phyloP scores from a whole-genome alignment of 2,888 invertebrate species.

The Mechanitis messenoides region DNA sequence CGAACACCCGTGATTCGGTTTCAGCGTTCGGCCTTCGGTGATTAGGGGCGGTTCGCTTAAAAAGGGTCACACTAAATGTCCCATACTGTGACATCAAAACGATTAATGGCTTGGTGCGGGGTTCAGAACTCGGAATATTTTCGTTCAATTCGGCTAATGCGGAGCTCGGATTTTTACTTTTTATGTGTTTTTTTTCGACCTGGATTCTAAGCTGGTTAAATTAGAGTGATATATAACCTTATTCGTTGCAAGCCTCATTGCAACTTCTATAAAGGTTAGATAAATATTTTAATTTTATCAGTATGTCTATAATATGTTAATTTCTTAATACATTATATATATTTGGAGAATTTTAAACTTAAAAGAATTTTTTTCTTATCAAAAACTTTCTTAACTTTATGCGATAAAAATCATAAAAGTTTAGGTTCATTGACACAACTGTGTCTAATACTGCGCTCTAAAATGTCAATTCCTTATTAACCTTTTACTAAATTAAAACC shows the following conservation, averaged over 20 bases:
- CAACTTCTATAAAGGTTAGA: slow-evolving; percentile 11
- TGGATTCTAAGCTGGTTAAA: slow-evolving; percentile 34
- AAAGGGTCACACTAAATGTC: slow-evolving; percentile 76
- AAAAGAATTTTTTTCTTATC: too few species aligned
- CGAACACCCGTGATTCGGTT: slow-evolving; percentile 46
- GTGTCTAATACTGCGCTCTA: too few species aligned
- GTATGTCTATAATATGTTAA: too few species aligned
- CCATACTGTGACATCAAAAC: slow-evolving; percentile 74
- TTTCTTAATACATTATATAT: too few species aligned
- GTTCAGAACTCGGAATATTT: slow-evolving; percentile 63
- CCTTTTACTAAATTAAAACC: too few species aligned
- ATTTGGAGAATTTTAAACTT: too few species aligned
- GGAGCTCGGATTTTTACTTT: slow-evolving; percentile 52
- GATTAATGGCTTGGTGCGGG: slow-evolving; percentile 68
- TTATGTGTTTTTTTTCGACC: slow-evolving; percentile 41
- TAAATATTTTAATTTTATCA: neutral
- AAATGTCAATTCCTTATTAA: too few species aligned
- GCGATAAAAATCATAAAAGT: too few species aligned
- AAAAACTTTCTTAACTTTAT: too few species aligned
- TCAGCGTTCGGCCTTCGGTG: slow-evolving; percentile 56
- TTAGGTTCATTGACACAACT: too few species aligned
- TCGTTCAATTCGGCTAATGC: slow-evolving; percentile 63
- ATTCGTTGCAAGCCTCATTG: slow-evolving; percentile 12
- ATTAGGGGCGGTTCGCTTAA: slow-evolving; percentile 67
- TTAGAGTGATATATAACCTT: slow-evolving; percentile 30